A percentile compares a stretch with the other conserved stretches of the same genome.
Conservation (phyloP, 2,797 vertebrate species). For the Sebastes trivittatus region DNA sequence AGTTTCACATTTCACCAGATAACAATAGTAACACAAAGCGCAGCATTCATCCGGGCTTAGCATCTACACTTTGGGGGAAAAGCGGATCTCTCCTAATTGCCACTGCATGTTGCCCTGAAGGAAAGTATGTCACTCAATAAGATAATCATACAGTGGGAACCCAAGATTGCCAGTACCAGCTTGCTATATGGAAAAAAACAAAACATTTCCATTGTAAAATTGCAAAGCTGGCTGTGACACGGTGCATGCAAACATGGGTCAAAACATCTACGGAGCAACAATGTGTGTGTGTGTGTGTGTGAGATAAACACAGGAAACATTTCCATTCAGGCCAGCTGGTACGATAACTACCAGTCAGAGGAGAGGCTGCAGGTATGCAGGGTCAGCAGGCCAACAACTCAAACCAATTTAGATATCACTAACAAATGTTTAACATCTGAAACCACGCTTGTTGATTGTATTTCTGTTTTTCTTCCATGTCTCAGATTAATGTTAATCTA, state of each 20-base stretch:
- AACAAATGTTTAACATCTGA: conserved; percentile 25
- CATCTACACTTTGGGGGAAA: conserved; percentile 54
- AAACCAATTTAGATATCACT: conserved; percentile 6
- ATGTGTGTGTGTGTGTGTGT: conserved; percentile 2
- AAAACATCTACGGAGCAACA: conserved; percentile 39
- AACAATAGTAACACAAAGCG: conserved; percentile 66
- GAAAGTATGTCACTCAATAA: conserved; percentile 65
- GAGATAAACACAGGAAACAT: conserved; percentile 55
- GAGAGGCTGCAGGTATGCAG: conserved; percentile 46
- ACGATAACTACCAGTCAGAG: conserved; percentile 19
- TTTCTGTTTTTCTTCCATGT: background rate
- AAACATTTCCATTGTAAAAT: conserved; percentile 60
- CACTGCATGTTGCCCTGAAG: conserved; percentile 54
- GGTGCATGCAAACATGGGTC: conserved; percentile 36
- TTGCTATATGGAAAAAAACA: conserved; percentile 49
- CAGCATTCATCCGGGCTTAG: conserved; percentile 52
- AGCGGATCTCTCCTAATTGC: conserved; percentile 59
- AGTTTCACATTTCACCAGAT: conserved; percentile 57
- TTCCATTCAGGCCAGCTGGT: conserved; percentile 45
- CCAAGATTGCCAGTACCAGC: conserved; percentile 31
- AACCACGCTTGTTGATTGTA: background rate
- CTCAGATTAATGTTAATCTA: background rate
- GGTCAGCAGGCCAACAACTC: conserved; percentile 23
- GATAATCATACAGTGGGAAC: conserved; percentile 68
- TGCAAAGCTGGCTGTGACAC: conserved; percentile 19